Base-by-base conservation (phyloP, 1,140 invertebrate species). In the Pseudomyrmex cubaensis region DNA sequence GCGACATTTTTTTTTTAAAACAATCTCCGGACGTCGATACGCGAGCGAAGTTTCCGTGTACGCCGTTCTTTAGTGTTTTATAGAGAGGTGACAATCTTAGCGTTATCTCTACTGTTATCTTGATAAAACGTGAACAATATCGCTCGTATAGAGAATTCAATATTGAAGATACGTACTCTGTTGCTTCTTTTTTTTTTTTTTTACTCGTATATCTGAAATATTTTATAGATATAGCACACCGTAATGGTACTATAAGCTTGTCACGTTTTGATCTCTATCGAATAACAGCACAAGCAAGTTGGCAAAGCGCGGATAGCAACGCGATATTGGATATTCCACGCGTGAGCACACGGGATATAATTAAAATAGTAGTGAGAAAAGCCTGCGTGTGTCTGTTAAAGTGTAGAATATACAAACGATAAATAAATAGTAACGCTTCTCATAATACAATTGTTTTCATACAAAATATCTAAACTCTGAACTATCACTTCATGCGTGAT, bases 101-200 rank as follows among this genome's bases (percentile, higher is more conserved):
- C 22, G 59, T 69, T 77, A 69, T 69, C 63, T 76, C 46, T 67
- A 17, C 35, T 7, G 63, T 46, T 77, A 67, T 77, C 63, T 77
- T 25, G 52, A 69, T 59, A 59, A 48, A 69, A 59, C 17, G 57
- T 52, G 17, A 13, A 77, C 17, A 44, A 46, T 46, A 35, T 35
- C 5, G 5, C 5, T 7, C 5, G 35, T 35, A 35, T 35, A 35
- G 35, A 0, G 35, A 35, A 35, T 35, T 35, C 35, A 35, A 35
- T 35, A 35, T 35, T 35, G 35, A 35, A 35, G 35, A 35, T 35
- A 35, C 0, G 35, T 7, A 35, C 5, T 35, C 35, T 35, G 35
- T 35, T 35, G 9, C n/a, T 25, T 8, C 25, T 56, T 13, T 48
- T 48, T 56, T 9, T 48, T 17, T 15, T 57, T 17, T 8, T 9